phyloP scores from a whole-genome alignment of 2,113 vertebrate genomes.

The Nycticebus coucang region DNA sequence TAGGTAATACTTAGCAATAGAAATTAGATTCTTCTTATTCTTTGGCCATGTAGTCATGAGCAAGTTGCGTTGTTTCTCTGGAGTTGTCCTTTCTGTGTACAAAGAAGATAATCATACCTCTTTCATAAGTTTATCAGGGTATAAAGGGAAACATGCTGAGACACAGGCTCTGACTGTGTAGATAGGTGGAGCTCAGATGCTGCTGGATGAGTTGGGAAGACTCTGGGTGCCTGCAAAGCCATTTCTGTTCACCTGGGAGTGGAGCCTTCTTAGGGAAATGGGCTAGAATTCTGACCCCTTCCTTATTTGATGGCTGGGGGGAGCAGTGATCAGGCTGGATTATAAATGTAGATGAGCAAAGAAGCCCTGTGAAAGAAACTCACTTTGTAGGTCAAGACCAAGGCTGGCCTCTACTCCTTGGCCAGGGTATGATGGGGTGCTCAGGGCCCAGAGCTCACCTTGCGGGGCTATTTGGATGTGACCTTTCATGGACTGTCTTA shows the following conservation, averaged over 20 bases:
- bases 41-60: neutral
- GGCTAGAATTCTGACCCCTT: neutral
- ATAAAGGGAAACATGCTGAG: neutral
- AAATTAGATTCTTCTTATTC: neutral
- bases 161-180: neutral
- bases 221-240: neutral
- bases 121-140: neutral
- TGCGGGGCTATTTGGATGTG: neutral
- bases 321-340: neutral
- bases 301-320: neutral
- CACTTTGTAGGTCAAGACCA: too few species aligned
- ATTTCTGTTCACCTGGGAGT: neutral
- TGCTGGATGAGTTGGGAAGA: neutral
- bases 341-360: neutral
- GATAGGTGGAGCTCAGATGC: neutral
- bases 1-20: neutral
- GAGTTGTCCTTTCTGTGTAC: neutral
- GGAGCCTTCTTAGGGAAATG: neutral
- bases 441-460: neutral
- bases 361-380: neutral
- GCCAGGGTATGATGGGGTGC: neutral
- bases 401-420: neutral
- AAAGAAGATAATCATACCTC: neutral
- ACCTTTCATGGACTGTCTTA: neutral
- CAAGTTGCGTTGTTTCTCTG: neutral